Base-by-base conservation (phyloP, 2,888 invertebrate species). In the Timema podura region DNA sequence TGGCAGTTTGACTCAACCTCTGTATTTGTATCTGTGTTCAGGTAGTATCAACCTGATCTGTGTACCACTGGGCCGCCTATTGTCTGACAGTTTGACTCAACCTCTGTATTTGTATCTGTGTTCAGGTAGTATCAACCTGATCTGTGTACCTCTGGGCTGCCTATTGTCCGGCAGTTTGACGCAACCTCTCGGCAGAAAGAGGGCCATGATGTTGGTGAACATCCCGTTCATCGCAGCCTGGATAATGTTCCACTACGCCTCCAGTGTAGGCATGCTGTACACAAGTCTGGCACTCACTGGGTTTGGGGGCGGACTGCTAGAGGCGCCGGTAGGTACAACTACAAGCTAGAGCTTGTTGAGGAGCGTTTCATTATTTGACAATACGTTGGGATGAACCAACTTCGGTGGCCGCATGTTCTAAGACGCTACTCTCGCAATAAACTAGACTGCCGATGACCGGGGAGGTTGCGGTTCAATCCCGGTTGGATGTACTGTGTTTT, bases 61-160 rank as follows among this genome's bases (percentile, higher is more conserved):
- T 75, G 93, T 93, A n/a, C 93, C 93, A 0, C 73, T 93, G 68
- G 93, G 93, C 2, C 92, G 92, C 76, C 82, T 92, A 8, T 80
- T 90, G 66, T 93, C 92, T 0, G 93, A 93, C 0, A 79, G 86
- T 7, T 80, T 91, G 10, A 91, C 91, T 0, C 86, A 91, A 68
- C 87, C 88, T 0, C 79, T 92, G 67, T 30, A 30, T 30, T 30
- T 30, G 30, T 30, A 30, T 30, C 30, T 3, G 5, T 57, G 46
- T 81, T 8, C 79, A 91, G 93, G 92, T 82, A 93, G 93, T 16
- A 75, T 75, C 70, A 75, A 75, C 71, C 82, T 91, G 73, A 91
- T 93, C 74, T 87, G 90, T 75, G 93, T 93, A 15, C 93, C 93
- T 0, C 73, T 93, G 68, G 93, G 93, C 3, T 92, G 92, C 76